phyloP scores from a whole-genome alignment of 2,888 invertebrate genomes.

The Spisula subtruncata region DNA sequence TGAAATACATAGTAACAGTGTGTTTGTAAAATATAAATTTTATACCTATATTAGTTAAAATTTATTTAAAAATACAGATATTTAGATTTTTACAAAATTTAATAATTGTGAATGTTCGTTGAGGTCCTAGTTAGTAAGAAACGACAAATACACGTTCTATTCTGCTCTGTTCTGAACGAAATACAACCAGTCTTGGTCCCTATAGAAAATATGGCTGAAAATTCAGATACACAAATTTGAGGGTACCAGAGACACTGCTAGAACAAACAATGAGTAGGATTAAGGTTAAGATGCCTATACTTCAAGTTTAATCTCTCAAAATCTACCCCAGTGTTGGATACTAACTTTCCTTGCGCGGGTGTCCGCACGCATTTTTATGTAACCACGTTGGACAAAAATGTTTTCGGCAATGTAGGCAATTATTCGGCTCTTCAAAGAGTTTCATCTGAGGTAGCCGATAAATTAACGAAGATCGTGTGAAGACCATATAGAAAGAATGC shows the following conservation, averaged over 20 bases:
- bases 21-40: too few relatives aligned
- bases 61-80: too few relatives aligned
- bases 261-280: not conserved
- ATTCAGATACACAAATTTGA: too few relatives aligned
- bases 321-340: conserved; percentile 8
- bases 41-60: too few relatives aligned
- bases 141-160: too few relatives aligned
- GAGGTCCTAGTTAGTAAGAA: too few relatives aligned
- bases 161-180: too few relatives aligned
- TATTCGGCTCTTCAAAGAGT: conserved; percentile 57
- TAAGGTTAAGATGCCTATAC: conserved; percentile 19
- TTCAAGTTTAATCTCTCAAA: conserved; percentile 33
- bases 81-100: too few relatives aligned
- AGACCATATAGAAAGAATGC: conserved; percentile 37
- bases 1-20: too few relatives aligned
- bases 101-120: too few relatives aligned
- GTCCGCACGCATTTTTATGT: conserved; percentile 35
- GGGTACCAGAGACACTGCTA: not conserved
- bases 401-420: conserved; percentile 55
- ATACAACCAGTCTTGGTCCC: too few relatives aligned
- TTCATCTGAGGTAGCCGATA: conserved; percentile 41
- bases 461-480: conserved; percentile 58
- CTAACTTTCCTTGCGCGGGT: not conserved
- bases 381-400: conserved; percentile 51
- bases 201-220: too few relatives aligned